Evolutionary conservation across 1,140 invertebrate genomes (phyloP), one percentile per base, ranked within the genome.

Genomic region (Drosophila sucinea): DNA sequence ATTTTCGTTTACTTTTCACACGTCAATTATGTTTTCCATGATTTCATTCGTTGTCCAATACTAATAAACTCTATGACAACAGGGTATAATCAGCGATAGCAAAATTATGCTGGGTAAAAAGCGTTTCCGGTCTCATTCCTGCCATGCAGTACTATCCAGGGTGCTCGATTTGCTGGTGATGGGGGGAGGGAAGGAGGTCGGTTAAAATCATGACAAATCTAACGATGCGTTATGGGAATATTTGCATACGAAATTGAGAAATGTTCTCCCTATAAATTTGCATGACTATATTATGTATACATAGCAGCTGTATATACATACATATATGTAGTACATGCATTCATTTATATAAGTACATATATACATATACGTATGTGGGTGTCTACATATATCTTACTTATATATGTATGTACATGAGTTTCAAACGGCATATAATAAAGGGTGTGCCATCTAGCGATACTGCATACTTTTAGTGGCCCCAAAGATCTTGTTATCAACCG

Each of bases 181-280:
- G 7, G 33, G 7, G 33, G 1, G 8, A 8, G 35, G 35, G 2
- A 0, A 2, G 35, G 33, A 1, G 10, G 10, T 10, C 10, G 10
- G 2, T 11, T 8, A 27, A 51, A 51, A 51, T 51, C 44, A 73
- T 40, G 73, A 68, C 72, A 76, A 70, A 76, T 81, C 75, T 68
- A 86, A 86, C 82, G 71, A 79, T 81, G 82, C 82, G 75, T 78
- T 85, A 65, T 67, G 75, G 41, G 44, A 79, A 87, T 83, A 82
- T 77, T 87, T 86, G 83, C 83, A 87, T 87, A 79, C 61, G 83
- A 82, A 87, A 87, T 86, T 86, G 75, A 79, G 76, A 82, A 86
- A 76, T 86, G 54, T 67, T 78, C 67, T 40, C 70, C 67, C 54
- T 51, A 60, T 60, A 64, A 67, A 76, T 55, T 54, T 78, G 70